Conservation (phyloP, 2,797 vertebrate species). For the Potorous gilbertii region DNA sequence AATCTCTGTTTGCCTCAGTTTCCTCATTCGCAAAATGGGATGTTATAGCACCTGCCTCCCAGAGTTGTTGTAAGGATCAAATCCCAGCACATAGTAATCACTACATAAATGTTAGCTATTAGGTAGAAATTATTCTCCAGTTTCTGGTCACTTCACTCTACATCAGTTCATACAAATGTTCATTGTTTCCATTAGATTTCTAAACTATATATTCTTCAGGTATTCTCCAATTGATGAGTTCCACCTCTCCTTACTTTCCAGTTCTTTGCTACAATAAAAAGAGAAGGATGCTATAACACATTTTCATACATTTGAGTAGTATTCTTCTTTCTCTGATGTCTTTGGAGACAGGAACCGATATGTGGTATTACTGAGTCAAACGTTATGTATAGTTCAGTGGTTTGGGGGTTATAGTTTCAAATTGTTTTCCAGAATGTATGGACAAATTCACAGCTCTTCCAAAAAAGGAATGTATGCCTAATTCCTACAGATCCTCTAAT, state of each 20-base stretch:
- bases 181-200: not conserved
- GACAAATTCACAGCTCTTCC: not conserved
- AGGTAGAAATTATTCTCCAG: not conserved
- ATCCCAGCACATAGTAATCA: too few species aligned
- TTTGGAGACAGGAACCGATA: not conserved
- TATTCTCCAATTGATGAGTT: not conserved
- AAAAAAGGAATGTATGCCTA: not conserved
- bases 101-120: not conserved
- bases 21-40: too few species aligned
- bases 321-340: not conserved
- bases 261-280: not conserved
- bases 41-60: too few species aligned
- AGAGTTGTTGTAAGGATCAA: too few species aligned
- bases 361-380: not conserved
- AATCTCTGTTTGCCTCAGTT: too few species aligned
- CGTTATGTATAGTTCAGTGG: not conserved
- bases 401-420: too few species aligned
- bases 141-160: not conserved
- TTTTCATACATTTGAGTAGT: not conserved
- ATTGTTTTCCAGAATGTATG: not conserved
- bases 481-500: not conserved
- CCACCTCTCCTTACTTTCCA: not conserved
- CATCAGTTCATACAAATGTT: not conserved
- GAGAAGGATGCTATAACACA: not conserved
- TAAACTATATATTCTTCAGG: not conserved